phyloP scores from a whole-genome alignment of 2,888 invertebrate species.

The Amblyjoppa proteus region DNA sequence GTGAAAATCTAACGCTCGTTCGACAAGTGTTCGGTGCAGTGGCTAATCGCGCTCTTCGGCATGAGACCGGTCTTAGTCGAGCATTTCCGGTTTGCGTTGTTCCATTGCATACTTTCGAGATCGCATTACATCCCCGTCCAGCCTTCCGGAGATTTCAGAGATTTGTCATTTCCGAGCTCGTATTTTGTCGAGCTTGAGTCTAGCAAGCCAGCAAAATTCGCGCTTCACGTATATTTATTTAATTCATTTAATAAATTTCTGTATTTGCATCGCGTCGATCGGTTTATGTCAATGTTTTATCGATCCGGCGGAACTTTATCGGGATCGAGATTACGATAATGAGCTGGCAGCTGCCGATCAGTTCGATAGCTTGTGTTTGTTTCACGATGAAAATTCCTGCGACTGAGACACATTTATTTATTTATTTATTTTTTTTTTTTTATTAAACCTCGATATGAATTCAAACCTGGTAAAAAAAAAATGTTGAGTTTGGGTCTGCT shows the following conservation, averaged over 20 bases:
- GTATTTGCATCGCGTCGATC: constrained; percentile 17
- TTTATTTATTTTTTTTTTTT: too few relatives aligned
- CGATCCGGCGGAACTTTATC: not conserved
- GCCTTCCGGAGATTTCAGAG: constrained; percentile 57
- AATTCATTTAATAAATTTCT: not conserved
- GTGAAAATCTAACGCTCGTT: too few relatives aligned
- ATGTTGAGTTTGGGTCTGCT: too few relatives aligned
- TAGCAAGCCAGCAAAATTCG: not conserved
- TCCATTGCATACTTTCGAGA: constrained; percentile 37
- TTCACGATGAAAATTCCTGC: constrained; percentile 17
- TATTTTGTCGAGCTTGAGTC: not conserved
- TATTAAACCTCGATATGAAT: too few relatives aligned
- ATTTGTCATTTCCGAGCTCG: not conserved
- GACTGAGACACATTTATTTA: not conserved
- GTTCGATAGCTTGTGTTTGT: constrained; percentile 40
- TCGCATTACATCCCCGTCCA: constrained; percentile 36
- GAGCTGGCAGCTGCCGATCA: not conserved
- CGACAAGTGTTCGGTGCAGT: too few relatives aligned
- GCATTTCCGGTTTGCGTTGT: constrained; percentile 54
- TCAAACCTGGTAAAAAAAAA: too few relatives aligned
- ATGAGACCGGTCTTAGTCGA: constrained; percentile 32
- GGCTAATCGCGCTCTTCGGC: not conserved
- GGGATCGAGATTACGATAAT: constrained; percentile 17
- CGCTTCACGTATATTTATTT: not conserved
- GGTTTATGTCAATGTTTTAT: constrained; percentile 29